Evolutionary conservation across 2,113 vertebrate species (phyloP), one percentile per base, ranked within the genome.

Genomic region (Esox niger): DNA sequence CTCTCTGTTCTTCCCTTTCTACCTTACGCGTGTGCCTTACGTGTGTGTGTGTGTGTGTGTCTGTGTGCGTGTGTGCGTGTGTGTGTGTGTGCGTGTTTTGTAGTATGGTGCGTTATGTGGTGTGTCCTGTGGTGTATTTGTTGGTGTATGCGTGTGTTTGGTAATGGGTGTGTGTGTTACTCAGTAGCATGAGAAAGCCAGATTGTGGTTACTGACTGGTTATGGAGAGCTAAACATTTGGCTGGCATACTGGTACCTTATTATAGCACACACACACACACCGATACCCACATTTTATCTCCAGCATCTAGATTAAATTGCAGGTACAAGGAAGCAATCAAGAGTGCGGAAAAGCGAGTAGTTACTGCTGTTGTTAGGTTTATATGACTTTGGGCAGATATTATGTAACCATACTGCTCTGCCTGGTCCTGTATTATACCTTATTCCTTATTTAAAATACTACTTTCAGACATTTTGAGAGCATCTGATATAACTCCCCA

Each of bases 281-380:
- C 2, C 11, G 1, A 38, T 1, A 38, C 2, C 9, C 2, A 38
- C 43, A 1, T 6, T 20, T 75, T 29, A 63, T 75, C 75, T 82
- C 77, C 59, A 6, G 61, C 9, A 4, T 73, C 67, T 56, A 79
- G 54, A 64, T 61, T 68, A 64, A 78, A 77, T 66, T 52, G 6
- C 66, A 30, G 56, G n/a, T n/a, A n/a, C n/a, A n/a, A n/a, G n/a
- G 35, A 68, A 31, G 66, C 56, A 68, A 68, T 59, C 46, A 68
- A 68, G 38, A 30, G 13, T 1, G 54, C 56, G 29, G 2, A 29
- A 29, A 4, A 8, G 4, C 25, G 46, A 17, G 29, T 33, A 30
- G 35, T 46, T 13, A n/a, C n/a, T n/a, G n/a, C n/a, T n/a, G n/a
- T 63, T 46, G 33, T 43, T 26, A 25, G 61, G 33, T 63, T 56